Evolutionary conservation across 2,888 invertebrate genomes (phyloP).

Genomic region (Tiliacea aurago): DNA sequence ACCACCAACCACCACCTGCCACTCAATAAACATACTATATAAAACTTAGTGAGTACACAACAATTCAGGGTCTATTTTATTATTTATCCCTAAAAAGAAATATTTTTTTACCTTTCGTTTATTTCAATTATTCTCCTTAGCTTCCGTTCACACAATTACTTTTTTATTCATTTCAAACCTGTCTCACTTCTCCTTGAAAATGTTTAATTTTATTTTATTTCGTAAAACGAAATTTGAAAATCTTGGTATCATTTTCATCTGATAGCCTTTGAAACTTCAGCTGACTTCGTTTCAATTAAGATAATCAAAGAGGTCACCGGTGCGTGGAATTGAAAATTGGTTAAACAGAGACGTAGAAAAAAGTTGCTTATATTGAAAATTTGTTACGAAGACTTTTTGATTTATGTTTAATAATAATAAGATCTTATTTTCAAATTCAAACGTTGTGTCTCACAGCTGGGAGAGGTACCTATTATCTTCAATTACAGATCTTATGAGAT

Average conservation of each 20-base stretch:
- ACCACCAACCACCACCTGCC: too few relatives aligned
- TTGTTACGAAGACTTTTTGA: neutral
- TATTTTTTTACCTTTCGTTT: too few relatives aligned
- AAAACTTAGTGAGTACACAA: too few relatives aligned
- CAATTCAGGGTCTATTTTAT: too few relatives aligned
- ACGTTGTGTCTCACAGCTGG: neutral
- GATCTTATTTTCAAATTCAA: neutral
- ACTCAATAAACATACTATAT: too few relatives aligned
- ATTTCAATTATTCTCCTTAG: too few relatives aligned
- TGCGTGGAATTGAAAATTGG: slow-evolving; percentile 52
- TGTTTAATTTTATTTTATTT: slow-evolving; percentile 17
- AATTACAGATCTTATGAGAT: neutral
- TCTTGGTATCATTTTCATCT: slow-evolving; percentile 37
- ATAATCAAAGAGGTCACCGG: slow-evolving; percentile 47
- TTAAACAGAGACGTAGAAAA: slow-evolving; percentile 19
- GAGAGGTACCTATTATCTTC: too few relatives aligned
- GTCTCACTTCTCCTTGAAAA: neutral
- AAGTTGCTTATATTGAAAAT: slow-evolving; percentile 18
- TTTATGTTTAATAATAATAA: slow-evolving; percentile 2
- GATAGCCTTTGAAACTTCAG: slow-evolving; percentile 47
- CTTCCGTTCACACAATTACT: too few relatives aligned
- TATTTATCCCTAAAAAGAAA: too few relatives aligned
- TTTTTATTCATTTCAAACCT: too few relatives aligned
- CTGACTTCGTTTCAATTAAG: slow-evolving; percentile 54
- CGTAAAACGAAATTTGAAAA: neutral